Percentiles rank a stretch among this genome's conserved stretches.
Conservation (phyloP, 2,113 vertebrate genomes). For the Hylia prasina region DNA sequence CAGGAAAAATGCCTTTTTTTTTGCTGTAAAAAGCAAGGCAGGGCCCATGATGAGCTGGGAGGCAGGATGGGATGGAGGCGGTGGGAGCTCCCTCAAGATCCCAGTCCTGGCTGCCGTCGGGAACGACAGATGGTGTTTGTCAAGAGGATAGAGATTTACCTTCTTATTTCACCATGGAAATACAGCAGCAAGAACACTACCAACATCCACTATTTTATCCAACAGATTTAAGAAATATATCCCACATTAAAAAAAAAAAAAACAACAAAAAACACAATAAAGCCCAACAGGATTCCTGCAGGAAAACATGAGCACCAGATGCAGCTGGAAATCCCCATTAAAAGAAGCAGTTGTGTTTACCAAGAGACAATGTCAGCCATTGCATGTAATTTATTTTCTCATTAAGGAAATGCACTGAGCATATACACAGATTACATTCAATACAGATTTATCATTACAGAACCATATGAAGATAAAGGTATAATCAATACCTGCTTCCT, state of each 20-base stretch:
- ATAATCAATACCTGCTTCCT: not conserved
- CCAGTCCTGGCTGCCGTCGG: not conserved
- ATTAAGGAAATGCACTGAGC: not conserved
- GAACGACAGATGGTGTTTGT: slow-evolving; percentile 35
- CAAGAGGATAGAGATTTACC: slow-evolving; percentile 11
- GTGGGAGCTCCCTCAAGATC: not conserved
- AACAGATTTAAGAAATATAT: not conserved
- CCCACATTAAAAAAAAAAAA: not conserved
- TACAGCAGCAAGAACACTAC: not conserved
- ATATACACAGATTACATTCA: not conserved
- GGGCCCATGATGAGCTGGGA: not conserved
- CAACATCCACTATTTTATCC: not conserved
- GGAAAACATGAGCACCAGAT: not conserved
- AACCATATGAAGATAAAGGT: not conserved
- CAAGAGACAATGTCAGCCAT: not conserved
- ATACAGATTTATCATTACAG: not conserved
- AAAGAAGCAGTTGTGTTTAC: not conserved
- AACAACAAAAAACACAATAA: not conserved
- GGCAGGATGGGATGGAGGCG: accelerated
- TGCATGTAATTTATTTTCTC: slow-evolving; percentile 35
- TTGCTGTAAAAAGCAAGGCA: not conserved
- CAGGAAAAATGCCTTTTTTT: not conserved
- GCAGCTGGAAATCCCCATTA: not conserved
- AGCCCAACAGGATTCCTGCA: not conserved
- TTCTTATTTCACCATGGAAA: not conserved